These are phyloP conservation scores for Trichomalopsis sarcophagae DNA, from an alignment of 1,140 invertebrate genomes.

Conservation along the genomic window DNA sequence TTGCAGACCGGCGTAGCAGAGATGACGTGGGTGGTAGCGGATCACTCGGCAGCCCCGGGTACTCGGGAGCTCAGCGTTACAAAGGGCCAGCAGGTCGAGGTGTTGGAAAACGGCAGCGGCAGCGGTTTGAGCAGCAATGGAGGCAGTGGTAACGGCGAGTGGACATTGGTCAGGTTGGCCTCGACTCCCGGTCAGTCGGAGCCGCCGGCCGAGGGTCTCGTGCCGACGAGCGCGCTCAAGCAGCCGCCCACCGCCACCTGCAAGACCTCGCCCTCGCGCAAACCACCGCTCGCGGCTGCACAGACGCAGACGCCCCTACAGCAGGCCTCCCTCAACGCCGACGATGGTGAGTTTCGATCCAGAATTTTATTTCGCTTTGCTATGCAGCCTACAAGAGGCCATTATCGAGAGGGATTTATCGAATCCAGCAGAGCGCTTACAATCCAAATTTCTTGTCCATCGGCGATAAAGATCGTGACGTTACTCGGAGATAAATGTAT, in stretches of 20 bases:
- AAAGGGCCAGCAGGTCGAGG: constrained; percentile 94
- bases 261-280: constrained; percentile 79
- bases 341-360: constrained; percentile 70
- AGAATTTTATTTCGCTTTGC: no score
- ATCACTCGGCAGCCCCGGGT: constrained; percentile 82
- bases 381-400: no score
- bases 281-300: constrained; percentile 56
- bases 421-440: neutral
- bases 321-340: constrained; percentile 63
- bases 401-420: neutral
- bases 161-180: constrained; percentile 75
- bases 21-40: constrained; percentile 91
- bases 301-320: constrained; percentile 49
- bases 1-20: constrained; percentile 82
- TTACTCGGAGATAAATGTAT: neutral
- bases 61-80: constrained; percentile 85
- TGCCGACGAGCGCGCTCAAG: constrained; percentile 88
- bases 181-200: constrained; percentile 75
- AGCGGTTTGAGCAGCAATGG: constrained; percentile 52
- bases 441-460: neutral
- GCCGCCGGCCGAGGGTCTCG: constrained; percentile 85
- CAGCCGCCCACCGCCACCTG: constrained; percentile 80
- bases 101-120: constrained; percentile 81
- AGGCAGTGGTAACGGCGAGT: constrained; percentile 62
- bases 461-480: neutral